Evolutionary conservation across 1,140 invertebrate genomes (phyloP).

Genomic region (Solen grandis): DNA sequence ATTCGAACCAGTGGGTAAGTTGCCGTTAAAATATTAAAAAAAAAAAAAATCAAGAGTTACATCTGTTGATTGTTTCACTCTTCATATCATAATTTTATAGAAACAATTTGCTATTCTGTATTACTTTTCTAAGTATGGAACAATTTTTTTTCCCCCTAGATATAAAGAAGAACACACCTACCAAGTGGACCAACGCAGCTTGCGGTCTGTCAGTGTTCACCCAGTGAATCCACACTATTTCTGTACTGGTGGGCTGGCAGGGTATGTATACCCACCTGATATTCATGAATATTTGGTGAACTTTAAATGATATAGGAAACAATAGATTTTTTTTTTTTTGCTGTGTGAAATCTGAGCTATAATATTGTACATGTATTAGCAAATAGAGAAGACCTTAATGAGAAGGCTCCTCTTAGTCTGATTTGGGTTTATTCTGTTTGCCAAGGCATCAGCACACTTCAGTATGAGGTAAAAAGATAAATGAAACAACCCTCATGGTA

Average conservation of each 20-base stretch:
- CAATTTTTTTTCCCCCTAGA: conserved; percentile 43
- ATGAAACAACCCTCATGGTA: too few relatives aligned
- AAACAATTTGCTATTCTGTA: neutral
- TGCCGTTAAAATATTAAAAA: neutral
- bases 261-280: conserved; percentile 54
- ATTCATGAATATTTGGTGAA: conserved; percentile 1
- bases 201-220: conserved; percentile 72
- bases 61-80: neutral
- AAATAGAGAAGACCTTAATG: neutral
- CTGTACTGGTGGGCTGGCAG: conserved; percentile 63
- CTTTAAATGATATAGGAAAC: neutral
- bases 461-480: too few relatives aligned
- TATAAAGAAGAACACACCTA: conserved; percentile 62
- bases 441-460: too few relatives aligned
- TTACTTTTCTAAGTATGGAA: neutral
- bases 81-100: neutral
- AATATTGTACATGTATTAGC: too few relatives aligned
- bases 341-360: too few relatives aligned
- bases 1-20: conserved; percentile 63
- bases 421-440: too few relatives aligned
- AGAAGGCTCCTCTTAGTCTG: neutral
- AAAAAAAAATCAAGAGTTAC: neutral
- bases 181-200: conserved; percentile 56
- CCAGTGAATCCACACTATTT: conserved; percentile 67
- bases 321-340: neutral